Evolutionary conservation across 1,140 invertebrate species (phyloP).

Genomic region (Scaptomyza graminum): DNA sequence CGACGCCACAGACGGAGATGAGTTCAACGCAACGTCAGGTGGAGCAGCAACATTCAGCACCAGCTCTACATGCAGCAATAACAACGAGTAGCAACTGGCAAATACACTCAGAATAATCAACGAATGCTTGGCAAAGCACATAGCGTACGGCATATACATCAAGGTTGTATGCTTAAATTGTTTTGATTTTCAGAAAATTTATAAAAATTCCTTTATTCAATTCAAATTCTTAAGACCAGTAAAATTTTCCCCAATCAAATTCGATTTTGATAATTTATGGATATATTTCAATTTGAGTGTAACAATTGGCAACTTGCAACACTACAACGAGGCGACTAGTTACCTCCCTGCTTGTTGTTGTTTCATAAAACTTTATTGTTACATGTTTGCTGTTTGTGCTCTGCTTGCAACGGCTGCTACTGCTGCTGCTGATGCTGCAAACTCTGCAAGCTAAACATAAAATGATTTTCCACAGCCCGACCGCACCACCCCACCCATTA

Average conservation of each 20-base stretch:
- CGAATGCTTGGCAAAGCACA: too few species aligned
- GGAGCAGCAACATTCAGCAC: slow-evolving; percentile 42
- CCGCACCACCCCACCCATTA: slow-evolving; percentile 4
- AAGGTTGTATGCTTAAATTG: too few species aligned
- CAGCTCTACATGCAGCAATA: slow-evolving; percentile 4
- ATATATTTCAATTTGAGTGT: background rate
- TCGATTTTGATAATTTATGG: background rate
- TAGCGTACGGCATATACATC: too few species aligned
- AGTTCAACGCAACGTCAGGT: slow-evolving; percentile 76
- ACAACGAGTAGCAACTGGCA: slow-evolving; percentile 3
- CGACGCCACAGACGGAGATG: slow-evolving; percentile 51
- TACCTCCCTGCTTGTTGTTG: slow-evolving; percentile 62
- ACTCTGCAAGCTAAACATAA: slow-evolving; percentile 59
- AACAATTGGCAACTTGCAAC: slow-evolving; percentile 12
- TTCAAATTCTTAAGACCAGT: too few species aligned
- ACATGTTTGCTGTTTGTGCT: slow-evolving; percentile 48
- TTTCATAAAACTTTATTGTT: slow-evolving; percentile 78
- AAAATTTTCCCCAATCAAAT: too few species aligned
- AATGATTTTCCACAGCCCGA: slow-evolving; percentile 48
- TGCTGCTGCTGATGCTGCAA: slow-evolving; percentile 25
- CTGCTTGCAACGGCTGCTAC: slow-evolving; percentile 2
- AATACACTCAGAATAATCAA: background rate
- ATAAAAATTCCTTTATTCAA: too few species aligned
- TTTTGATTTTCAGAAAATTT: too few species aligned
- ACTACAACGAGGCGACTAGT: slow-evolving; percentile 16